A percentile compares a stretch with the other conserved stretches of the same genome.
Conservation (phyloP, 2,113 vertebrate species). For the Vireo altiloquus region DNA sequence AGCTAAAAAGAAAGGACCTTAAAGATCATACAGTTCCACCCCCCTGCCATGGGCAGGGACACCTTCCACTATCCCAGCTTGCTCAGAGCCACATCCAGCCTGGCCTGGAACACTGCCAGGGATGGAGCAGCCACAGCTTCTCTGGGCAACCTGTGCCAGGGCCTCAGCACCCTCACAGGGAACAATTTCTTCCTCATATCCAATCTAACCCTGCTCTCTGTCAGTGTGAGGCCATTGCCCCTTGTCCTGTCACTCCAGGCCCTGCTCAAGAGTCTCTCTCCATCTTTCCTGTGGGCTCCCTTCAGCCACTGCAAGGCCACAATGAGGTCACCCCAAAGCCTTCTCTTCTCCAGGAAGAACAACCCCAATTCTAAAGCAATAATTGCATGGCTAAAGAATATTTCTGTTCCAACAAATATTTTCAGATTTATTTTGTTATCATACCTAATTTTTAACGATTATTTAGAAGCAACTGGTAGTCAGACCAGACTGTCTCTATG, state of each 20-base stretch:
- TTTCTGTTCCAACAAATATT: not conserved
- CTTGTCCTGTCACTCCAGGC: not conserved
- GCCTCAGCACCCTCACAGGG: not conserved
- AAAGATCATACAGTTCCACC: fast-evolving
- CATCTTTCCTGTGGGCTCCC: not conserved
- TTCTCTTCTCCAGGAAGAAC: not conserved
- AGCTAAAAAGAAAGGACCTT: not conserved
- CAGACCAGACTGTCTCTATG: not conserved
- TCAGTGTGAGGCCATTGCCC: not conserved
- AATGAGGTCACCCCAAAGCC: not conserved
- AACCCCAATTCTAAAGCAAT: not conserved
- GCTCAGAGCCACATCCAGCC: not conserved
- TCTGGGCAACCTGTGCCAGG: not conserved
- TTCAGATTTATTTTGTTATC: not conserved
- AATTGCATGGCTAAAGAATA: not conserved
- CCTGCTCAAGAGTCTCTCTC: not conserved
- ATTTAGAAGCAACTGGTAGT: not conserved
- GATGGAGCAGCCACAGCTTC: not conserved
- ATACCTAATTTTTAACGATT: not conserved
- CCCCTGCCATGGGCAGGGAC: not conserved
- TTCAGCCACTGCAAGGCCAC: not conserved
- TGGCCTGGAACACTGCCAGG: fast-evolving
- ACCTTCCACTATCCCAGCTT: not conserved
- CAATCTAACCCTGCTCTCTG: fast-evolving
- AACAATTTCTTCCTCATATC: fast-evolving